Conservation (phyloP, 1,140 invertebrate species). For the Mylabris phalerata region DNA sequence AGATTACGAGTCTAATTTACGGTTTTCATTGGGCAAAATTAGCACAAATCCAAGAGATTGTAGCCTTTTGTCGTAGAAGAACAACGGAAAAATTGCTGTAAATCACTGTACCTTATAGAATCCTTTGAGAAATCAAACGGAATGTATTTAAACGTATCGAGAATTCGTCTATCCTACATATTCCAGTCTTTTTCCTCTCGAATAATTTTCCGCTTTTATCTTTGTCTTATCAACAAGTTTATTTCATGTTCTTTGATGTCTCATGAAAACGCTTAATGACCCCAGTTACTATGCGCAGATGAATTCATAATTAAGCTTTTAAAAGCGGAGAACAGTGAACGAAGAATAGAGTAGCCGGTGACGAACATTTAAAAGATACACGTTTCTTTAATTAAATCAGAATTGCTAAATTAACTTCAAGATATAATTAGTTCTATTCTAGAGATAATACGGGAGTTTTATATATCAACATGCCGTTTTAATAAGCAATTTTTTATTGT, state of each 20-base stretch:
- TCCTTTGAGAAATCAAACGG: constrained; percentile 9
- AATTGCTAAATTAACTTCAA: not conserved
- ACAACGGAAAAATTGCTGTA: no score
- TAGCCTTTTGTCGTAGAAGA: not conserved
- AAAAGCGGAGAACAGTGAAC: not conserved
- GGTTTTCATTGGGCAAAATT: no score
- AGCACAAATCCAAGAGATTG: not conserved
- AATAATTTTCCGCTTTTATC: no score
- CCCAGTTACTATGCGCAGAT: not conserved
- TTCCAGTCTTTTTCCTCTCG: no score
- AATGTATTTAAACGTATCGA: no score
- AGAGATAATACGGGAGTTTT: not conserved
- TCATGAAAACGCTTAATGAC: constrained; percentile 1
- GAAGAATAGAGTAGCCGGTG: no score
- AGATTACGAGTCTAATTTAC: no score
- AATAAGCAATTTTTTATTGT: no score
- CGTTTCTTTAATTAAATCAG: constrained; percentile 3
- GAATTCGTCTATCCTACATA: no score
- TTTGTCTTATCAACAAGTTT: not conserved
- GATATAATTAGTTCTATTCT: constrained; percentile 2
- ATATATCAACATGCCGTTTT: no score
- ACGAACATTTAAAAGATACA: not conserved
- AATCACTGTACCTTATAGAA: not conserved
- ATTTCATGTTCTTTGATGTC: constrained; percentile 5
- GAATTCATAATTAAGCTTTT: constrained; percentile 11